A percentile compares a stretch with the other conserved stretches of the same genome.
phyloP scores from a whole-genome alignment of 2,888 invertebrate species.

The Rhamphomyia laevipes region DNA sequence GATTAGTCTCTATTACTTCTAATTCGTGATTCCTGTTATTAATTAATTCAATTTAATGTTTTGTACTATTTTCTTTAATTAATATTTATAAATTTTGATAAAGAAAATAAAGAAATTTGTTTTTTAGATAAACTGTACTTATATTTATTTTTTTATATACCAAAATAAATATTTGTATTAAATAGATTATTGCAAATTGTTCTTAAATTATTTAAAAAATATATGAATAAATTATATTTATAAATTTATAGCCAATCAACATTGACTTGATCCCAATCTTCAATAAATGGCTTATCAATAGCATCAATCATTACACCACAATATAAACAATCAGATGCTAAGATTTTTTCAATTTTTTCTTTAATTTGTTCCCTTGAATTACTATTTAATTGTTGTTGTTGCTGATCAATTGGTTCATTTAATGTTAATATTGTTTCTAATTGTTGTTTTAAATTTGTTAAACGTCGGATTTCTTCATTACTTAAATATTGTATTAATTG shows the following conservation, averaged over 20 bases:
- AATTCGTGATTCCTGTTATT: no score
- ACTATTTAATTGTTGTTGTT: not conserved
- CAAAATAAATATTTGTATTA: conserved; percentile 1
- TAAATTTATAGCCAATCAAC: conserved; percentile 78
- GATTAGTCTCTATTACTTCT: no score
- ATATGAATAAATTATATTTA: not conserved
- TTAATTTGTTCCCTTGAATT: conserved; percentile 50
- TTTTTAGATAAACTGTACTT: conserved; percentile 7
- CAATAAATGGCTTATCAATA: conserved; percentile 79
- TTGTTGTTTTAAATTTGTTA: conserved; percentile 29
- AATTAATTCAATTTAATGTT: no score
- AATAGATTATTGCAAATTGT: not conserved
- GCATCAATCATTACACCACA: conserved; percentile 91
- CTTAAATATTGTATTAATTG: conserved; percentile 47
- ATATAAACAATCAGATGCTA: conserved; percentile 84
- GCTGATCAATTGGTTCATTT: conserved; percentile 13
- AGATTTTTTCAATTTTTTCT: conserved; percentile 74
- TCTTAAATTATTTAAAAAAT: not conserved
- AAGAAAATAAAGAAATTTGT: not conserved
- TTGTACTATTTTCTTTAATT: not conserved
- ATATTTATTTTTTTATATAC: not conserved
- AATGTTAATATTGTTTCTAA: conserved; percentile 24
- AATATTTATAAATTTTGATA: not conserved
- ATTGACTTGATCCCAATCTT: conserved; percentile 64
- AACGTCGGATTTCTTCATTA: conserved; percentile 28